Conservation (phyloP, 2,888 invertebrate genomes). For the Ophion obscuratus region DNA sequence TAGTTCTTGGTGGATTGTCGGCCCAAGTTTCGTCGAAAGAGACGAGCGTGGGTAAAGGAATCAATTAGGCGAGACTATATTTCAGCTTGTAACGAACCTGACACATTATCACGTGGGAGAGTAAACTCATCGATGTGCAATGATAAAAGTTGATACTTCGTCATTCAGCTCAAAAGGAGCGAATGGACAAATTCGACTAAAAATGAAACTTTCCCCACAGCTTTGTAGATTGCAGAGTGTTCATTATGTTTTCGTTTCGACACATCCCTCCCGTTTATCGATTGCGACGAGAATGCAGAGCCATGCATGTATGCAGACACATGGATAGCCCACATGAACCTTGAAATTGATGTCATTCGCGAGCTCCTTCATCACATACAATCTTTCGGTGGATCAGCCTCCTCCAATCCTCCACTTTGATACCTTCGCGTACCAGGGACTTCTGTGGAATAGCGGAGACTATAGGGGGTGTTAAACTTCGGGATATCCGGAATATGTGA, state of each 20-base stretch:
- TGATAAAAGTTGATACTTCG: too few species aligned
- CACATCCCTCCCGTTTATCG: too few species aligned
- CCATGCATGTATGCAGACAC: background rate
- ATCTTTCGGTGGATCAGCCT: slow-evolving; percentile 42
- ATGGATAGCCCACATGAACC: slow-evolving; percentile 2
- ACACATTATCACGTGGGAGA: too few species aligned
- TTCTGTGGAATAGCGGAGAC: slow-evolving; percentile 23
- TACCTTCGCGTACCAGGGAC: slow-evolving; percentile 34
- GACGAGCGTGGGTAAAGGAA: slow-evolving; percentile 23
- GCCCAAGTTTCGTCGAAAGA: slow-evolving; percentile 65
- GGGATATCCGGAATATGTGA: slow-evolving; percentile 59
- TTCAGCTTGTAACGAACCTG: too few species aligned
- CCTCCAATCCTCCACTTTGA: slow-evolving; percentile 58
- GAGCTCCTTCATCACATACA: slow-evolving; percentile 6
- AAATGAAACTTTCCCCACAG: too few species aligned
- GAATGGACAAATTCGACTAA: too few species aligned
- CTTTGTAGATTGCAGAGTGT: too few species aligned
- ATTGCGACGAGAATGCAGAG: background rate
- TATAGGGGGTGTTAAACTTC: slow-evolving; percentile 58
- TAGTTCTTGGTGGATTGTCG: slow-evolving; percentile 62
- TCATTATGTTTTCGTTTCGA: too few species aligned
- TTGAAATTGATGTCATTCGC: slow-evolving; percentile 44
- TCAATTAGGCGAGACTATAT: background rate
- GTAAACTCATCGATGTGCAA: too few species aligned
- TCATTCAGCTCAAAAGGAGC: too few species aligned